phyloP scores from a whole-genome alignment of 1,140 invertebrate species.

The Drosophila fuyamai region DNA sequence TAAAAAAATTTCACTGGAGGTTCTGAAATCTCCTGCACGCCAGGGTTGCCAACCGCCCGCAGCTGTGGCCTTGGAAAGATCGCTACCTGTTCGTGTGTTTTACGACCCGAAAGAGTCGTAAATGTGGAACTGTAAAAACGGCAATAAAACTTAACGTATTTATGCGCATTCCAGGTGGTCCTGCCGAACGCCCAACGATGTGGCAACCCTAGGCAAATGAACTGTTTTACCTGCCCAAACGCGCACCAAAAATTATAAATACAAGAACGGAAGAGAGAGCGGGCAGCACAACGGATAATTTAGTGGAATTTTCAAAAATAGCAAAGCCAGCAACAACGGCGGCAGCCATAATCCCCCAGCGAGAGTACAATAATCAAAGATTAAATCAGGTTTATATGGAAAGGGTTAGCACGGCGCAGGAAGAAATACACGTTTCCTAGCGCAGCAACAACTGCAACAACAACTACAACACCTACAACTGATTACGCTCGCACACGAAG shows the following conservation, averaged over 20 bases:
- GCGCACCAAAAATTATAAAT: slow-evolving; percentile 6
- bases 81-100: slow-evolving; percentile 53
- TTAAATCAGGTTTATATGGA: slow-evolving; percentile 82
- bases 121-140: slow-evolving; percentile 41
- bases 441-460: slow-evolving; percentile 50
- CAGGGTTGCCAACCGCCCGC: slow-evolving; percentile 54
- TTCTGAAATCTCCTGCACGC: slow-evolving; percentile 16
- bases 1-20: slow-evolving; percentile 53
- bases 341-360: slow-evolving; percentile 48
- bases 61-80: slow-evolving; percentile 52
- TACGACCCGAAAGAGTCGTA: slow-evolving; percentile 34
- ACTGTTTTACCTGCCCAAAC: slow-evolving; percentile 76
- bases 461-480: slow-evolving; percentile 64
- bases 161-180: slow-evolving; percentile 73
- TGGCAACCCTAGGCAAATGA: slow-evolving; percentile 78
- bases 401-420: slow-evolving; percentile 80
- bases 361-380: slow-evolving; percentile 79
- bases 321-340: slow-evolving; percentile 59
- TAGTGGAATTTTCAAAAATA: slow-evolving; percentile 82
- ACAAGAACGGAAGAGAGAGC: slow-evolving; percentile 24
- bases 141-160: slow-evolving; percentile 52
- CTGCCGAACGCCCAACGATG: slow-evolving; percentile 8
- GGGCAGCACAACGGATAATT: slow-evolving; percentile 69
- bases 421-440: slow-evolving; percentile 84
- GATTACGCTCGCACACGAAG: slow-evolving; percentile 42